Conservation (phyloP, 2,113 vertebrate species). For the Peromyscus maniculatus region DNA sequence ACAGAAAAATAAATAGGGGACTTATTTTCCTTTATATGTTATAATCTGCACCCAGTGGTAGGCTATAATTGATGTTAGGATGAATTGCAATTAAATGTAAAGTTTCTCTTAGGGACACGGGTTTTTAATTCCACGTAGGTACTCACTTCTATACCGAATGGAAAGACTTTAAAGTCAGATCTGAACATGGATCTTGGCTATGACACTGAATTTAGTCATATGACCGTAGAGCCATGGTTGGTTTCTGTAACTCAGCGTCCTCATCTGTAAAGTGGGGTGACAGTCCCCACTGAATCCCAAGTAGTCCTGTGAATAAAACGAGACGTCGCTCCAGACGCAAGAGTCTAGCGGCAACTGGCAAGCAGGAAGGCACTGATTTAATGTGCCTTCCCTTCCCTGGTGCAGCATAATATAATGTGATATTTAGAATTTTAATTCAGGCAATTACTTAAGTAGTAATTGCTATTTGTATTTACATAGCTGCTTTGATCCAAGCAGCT, state of each 20-base stretch:
- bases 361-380: conserved; percentile 26
- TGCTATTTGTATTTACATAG: conserved; percentile 84
- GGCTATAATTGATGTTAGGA: neutral
- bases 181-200: neutral
- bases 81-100: neutral
- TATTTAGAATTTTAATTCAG: conserved; percentile 80
- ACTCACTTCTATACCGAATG: neutral
- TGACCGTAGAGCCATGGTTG: neutral
- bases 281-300: neutral
- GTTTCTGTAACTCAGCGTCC: neutral
- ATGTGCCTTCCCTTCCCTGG: conserved; percentile 54
- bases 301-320: neutral
- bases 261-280: conserved; percentile 65
- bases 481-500: conserved; percentile 81
- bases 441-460: conserved; percentile 83
- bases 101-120: conserved; percentile 26
- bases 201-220: neutral
- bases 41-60: neutral
- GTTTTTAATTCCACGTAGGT: conserved; percentile 27
- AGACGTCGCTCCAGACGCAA: neutral
- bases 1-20: neutral
- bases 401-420: conserved; percentile 58
- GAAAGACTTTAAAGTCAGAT: neutral
- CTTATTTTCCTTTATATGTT: neutral
- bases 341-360: neutral